Conservation (phyloP, 2,797 vertebrate species). For the Dryobates pubescens region DNA sequence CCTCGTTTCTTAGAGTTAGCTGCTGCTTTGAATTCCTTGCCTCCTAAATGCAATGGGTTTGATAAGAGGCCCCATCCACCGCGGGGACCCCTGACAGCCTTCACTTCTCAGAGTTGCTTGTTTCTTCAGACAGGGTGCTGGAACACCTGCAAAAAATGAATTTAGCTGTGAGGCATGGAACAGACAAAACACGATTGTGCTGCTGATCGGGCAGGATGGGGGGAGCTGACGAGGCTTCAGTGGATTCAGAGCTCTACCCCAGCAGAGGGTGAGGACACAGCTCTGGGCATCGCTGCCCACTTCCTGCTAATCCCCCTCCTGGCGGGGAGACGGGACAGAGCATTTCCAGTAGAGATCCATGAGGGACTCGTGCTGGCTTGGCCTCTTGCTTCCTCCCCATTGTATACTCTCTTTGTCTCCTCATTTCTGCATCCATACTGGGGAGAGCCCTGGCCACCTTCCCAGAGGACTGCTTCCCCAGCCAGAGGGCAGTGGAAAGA, state of each 20-base stretch:
- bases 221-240: not conserved
- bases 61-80: not conserved
- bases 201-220: not conserved
- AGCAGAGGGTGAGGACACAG: accelerated
- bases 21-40: conserved; percentile 12
- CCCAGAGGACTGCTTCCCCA: not conserved
- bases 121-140: not conserved
- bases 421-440: not conserved
- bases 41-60: not conserved
- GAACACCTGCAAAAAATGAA: not conserved
- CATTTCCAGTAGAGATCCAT: not conserved
- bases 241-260: not conserved
- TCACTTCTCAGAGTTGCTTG: not conserved
- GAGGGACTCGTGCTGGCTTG: not conserved
- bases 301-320: not conserved
- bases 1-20: not conserved
- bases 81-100: not conserved
- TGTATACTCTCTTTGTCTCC: not conserved
- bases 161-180: not conserved
- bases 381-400: not conserved
- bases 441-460: not conserved
- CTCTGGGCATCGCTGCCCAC: accelerated
- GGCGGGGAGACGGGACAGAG: not conserved
- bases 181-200: not conserved
- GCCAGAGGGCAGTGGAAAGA: accelerated